Evolutionary conservation across 2,113 vertebrate species (phyloP), one percentile per base, ranked within the genome.

Genomic region (Channa maculata): DNA sequence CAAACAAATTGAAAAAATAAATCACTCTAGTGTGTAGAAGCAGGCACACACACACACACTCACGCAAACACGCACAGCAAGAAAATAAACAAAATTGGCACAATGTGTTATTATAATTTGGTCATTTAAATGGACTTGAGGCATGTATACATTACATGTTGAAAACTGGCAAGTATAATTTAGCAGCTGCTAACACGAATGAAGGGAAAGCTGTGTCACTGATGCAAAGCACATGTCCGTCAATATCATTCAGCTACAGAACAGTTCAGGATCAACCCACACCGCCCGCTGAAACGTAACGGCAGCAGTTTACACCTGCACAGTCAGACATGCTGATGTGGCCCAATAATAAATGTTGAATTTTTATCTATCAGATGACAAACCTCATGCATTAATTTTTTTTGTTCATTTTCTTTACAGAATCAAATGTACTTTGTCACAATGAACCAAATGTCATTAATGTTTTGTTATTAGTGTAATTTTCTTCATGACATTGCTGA

Each of bases 41-140:
- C 24, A 24, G 24, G 24, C 24, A 24, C 24, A 24, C 24, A 24
- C 24, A 24, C 24, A 24, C 24, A 24, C 24, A 24, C 24, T 24
- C 24, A 24, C 39, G 46, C 50, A 70, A 63, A 85, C 55, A 79
- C 67, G 53, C n/a, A 72, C 79, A 72, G 75, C 15, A 41, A 7
- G 15, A 71, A 72, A 82, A 80, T 64, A 3, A 67, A 66, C 45
- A 41, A 79, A 64, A 75, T 90, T 93, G 92, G 92, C 93, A 94
- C 92, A 89, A 75, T 24, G 50, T 54, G 49, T 78, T 14, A 38
- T 55, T 63, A 46, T 33, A 61, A 57, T 83, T 86, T 86, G 75
- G 52, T 61, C 65, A 55, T 62, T 85, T 71, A 82, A 91, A 91
- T 84, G 87, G 89, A 90, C 90, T 89, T 89, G 65, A 88, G 84